phyloP scores from a whole-genome alignment of 1,140 invertebrate species.

The fruit fly (Drosophila melanogaster) region DNA sequence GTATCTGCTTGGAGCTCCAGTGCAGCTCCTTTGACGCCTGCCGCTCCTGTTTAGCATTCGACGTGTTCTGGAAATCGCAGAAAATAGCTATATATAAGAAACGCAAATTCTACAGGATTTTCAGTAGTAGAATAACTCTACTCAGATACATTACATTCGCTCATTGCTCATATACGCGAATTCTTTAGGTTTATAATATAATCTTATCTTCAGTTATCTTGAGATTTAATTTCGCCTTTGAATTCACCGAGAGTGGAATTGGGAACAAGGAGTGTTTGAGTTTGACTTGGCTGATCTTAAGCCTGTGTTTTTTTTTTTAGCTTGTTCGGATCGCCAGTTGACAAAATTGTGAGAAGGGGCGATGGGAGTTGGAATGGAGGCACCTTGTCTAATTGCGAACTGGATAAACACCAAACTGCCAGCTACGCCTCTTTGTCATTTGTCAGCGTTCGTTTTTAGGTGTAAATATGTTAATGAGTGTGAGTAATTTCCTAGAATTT shows the following conservation, averaged over 20 bases:
- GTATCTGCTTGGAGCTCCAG: neutral
- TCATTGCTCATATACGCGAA: too few relatives aligned
- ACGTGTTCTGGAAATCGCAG: neutral
- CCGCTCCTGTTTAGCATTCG: slow-evolving; percentile 3
- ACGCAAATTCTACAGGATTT: too few relatives aligned
- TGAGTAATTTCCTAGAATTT: slow-evolving; percentile 77
- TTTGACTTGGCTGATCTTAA: slow-evolving; percentile 6
- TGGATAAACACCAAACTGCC: slow-evolving; percentile 53
- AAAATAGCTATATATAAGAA: neutral
- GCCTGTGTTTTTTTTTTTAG: slow-evolving; percentile 7
- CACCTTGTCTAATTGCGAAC: slow-evolving; percentile 73
- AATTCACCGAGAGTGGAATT: neutral
- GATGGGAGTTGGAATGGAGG: neutral
- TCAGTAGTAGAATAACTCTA: too few relatives aligned
- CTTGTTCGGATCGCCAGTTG: slow-evolving; percentile 1
- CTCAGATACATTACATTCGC: too few relatives aligned
- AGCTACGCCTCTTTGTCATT: slow-evolving; percentile 71
- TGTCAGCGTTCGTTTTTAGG: slow-evolving; percentile 77
- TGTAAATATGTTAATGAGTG: slow-evolving; percentile 83
- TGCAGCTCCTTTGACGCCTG: slow-evolving; percentile 23
- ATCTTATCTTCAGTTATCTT: too few relatives aligned
- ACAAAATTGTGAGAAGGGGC: neutral
- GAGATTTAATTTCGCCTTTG: too few relatives aligned
- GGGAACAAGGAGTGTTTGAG: neutral
- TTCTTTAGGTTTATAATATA: too few relatives aligned